Evolutionary conservation across 2,888 invertebrate genomes (phyloP).

Genomic region (Miltochrista miniata): DNA sequence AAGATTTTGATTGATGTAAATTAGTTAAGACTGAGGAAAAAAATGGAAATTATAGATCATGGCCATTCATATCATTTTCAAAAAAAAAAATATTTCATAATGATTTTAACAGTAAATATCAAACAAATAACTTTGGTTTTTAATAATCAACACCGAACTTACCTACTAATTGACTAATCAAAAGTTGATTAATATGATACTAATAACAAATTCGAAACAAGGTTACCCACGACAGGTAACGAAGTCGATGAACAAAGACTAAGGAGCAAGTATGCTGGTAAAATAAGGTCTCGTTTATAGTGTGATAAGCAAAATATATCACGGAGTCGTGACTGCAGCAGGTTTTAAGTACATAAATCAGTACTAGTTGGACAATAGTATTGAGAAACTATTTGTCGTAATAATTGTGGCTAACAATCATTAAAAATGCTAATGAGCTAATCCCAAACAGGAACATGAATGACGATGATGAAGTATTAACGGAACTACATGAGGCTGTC

Average conservation of each 20-base stretch:
- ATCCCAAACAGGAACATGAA: slow-evolving; percentile 15
- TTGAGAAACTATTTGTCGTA: slow-evolving; percentile 26
- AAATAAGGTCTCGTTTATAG: slow-evolving; percentile 39
- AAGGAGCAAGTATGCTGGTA: slow-evolving; percentile 21
- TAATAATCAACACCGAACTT: too few species aligned
- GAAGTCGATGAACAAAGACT: slow-evolving; percentile 30
- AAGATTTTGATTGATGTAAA: too few species aligned
- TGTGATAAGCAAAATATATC: slow-evolving; percentile 49
- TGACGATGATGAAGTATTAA: slow-evolving; percentile 11
- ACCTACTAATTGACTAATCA: not conserved
- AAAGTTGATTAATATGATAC: not conserved
- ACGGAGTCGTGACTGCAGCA: slow-evolving; percentile 50
- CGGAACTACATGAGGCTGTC: slow-evolving; percentile 9
- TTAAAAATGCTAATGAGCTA: slow-evolving; percentile 23
- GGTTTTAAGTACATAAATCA: slow-evolving; percentile 38
- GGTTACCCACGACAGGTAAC: slow-evolving; percentile 17
- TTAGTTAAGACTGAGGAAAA: too few species aligned
- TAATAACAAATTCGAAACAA: not conserved
- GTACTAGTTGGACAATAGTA: slow-evolving; percentile 43
- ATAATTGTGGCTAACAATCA: slow-evolving; percentile 25
- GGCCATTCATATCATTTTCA: too few species aligned
- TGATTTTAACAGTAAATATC: too few species aligned
- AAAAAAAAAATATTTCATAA: too few species aligned
- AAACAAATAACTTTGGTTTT: too few species aligned
- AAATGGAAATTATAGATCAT: too few species aligned